A percentile compares a stretch with the other conserved stretches of the same genome.
Conservation (phyloP, 2,797 vertebrate genomes). For the Etheostoma nigrum region DNA sequence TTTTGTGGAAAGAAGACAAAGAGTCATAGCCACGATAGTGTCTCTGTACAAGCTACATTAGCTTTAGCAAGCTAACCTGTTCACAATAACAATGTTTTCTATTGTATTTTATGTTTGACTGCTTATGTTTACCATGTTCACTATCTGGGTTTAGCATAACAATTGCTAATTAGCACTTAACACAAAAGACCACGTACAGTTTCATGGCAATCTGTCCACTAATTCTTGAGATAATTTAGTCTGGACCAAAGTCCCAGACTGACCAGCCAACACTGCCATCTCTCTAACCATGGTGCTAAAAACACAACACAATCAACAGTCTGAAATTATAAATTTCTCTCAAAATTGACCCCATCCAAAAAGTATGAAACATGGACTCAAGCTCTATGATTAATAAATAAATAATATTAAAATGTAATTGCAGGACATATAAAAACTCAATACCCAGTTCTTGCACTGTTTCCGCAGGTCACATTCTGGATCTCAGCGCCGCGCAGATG, state of each 20-base stretch:
- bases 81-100: not conserved
- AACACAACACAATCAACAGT: no score
- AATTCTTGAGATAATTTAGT: not conserved
- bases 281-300: no score
- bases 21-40: no score
- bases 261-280: no score
- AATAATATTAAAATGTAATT: no score
- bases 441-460: conserved; percentile 4
- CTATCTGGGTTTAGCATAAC: not conserved
- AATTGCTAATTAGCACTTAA: not conserved
- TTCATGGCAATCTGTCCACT: no score
- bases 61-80: not conserved
- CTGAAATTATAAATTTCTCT: no score
- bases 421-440: not conserved
- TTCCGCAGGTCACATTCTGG: conserved; percentile 79
- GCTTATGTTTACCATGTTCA: not conserved
- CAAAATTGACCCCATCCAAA: not conserved
- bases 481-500: conserved; percentile 63
- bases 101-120: not conserved
- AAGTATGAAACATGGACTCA: not conserved
- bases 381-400: not conserved
- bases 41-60: not conserved
- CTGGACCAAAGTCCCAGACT: not conserved
- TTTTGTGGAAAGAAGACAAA: not conserved
- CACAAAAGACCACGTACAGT: not conserved